Percentiles rank a stretch among this genome's conserved stretches.
phyloP scores from a whole-genome alignment of 37 sponge, comb jelly and placozoan species.

The Beroe forskalii region DNA sequence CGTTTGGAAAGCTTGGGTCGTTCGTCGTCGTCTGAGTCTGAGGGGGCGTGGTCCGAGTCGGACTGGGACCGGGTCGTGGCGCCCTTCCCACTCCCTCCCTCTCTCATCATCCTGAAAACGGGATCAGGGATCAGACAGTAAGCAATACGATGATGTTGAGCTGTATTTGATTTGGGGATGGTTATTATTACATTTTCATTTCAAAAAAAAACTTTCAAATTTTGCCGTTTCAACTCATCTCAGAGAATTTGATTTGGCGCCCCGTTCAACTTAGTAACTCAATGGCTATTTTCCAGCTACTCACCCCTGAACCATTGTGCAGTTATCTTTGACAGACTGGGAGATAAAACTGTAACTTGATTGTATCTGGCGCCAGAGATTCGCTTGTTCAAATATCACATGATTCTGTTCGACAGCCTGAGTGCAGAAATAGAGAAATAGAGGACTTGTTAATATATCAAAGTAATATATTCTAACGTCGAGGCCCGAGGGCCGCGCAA shows the following conservation, averaged over 20 bases:
- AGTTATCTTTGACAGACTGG: not conserved
- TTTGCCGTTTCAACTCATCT: too few species aligned
- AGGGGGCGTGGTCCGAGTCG: not conserved
- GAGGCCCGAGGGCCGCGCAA: too few species aligned
- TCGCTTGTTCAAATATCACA: slow-evolving; percentile 8
- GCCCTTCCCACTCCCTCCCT: not conserved
- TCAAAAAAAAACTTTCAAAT: too few species aligned
- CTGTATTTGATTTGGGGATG: too few species aligned
- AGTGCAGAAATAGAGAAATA: too few species aligned
- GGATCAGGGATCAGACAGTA: not conserved
- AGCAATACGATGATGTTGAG: too few species aligned
- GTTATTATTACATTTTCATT: too few species aligned
- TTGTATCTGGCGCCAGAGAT: slow-evolving; percentile 16
- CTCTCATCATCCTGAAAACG: slow-evolving; percentile 27
- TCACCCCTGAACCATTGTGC: slow-evolving; percentile 6
- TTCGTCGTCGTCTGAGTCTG: slow-evolving; percentile 38
- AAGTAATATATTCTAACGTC: too few species aligned
- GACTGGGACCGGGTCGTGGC: not conserved
- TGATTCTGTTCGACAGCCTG: slow-evolving; percentile 51
- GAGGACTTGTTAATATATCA: too few species aligned
- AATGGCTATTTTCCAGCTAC: not conserved
- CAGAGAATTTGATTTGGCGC: too few species aligned
- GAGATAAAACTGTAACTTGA: slow-evolving; percentile 55
- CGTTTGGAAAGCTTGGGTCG: slow-evolving; percentile 19
- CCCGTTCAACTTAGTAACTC: not conserved